These are phyloP conservation scores for Diorhabda elongata DNA, from an alignment of 1,140 invertebrate genomes.

Conservation along the genomic window DNA sequence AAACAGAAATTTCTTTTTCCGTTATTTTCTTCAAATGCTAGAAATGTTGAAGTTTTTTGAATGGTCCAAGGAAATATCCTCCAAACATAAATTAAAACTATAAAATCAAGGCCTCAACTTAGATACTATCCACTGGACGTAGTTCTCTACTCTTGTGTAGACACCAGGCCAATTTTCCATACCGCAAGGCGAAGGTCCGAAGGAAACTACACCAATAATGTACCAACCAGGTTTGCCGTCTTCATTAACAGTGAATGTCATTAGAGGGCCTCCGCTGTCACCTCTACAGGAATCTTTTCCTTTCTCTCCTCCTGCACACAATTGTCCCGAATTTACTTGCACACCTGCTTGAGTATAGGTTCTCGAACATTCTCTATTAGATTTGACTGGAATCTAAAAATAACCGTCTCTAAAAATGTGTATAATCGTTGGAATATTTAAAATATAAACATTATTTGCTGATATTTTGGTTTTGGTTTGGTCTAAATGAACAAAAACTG, in stretches of 20 bases:
- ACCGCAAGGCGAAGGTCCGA: conserved; percentile 70
- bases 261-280: conserved; percentile 74
- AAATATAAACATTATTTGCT: too few species aligned
- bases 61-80: too few species aligned
- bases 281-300: conserved; percentile 67
- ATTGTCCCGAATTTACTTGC: conserved; percentile 41
- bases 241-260: conserved; percentile 43
- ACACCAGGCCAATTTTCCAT: conserved; percentile 67
- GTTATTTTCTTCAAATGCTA: too few species aligned
- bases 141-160: conserved; percentile 68
- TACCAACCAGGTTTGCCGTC: conserved; percentile 47
- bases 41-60: too few species aligned
- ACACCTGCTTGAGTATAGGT: conserved; percentile 27
- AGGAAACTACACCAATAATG: conserved; percentile 64
- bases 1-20: too few species aligned
- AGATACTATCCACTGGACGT: conserved; percentile 62
- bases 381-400: conserved; percentile 30
- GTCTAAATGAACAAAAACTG: too few species aligned
- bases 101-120: conserved; percentile 34
- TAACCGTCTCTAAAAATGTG: neutral
- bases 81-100: too few species aligned
- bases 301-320: conserved; percentile 60
- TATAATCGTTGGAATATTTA: too few species aligned
- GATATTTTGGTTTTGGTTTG: too few species aligned
- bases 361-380: conserved; percentile 17